A percentile compares a stretch with the other conserved stretches of the same genome.
These are phyloP conservation scores for Standfussiana lucernea DNA, from an alignment of 2,888 invertebrate genomes.

Conservation along the genomic window DNA sequence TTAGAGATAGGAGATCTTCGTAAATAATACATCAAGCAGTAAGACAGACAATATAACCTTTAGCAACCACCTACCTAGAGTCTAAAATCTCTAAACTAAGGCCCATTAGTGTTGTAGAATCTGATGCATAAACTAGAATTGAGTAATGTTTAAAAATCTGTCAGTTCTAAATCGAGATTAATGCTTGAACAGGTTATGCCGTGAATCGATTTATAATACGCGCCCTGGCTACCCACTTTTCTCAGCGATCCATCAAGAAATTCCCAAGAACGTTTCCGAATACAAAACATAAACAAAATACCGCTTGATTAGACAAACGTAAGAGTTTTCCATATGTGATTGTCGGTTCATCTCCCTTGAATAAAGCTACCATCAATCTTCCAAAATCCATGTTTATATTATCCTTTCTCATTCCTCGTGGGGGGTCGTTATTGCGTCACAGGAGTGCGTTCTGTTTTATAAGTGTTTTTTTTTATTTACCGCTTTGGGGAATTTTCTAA, in stretches of 20 bases:
- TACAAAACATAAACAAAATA: constrained; percentile 38
- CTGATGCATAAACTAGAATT: neutral
- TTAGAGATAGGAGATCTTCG: neutral
- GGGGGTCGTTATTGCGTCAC: constrained; percentile 53
- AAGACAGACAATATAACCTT: neutral
- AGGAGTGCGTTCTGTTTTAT: constrained; percentile 21
- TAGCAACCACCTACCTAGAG: neutral
- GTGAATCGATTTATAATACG: neutral
- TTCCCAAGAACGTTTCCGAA: constrained; percentile 10
- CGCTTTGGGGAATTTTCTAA: neutral
- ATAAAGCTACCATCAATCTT: constrained; percentile 73
- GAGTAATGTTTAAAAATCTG: neutral
- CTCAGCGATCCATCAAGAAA: constrained; percentile 22
- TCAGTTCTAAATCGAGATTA: neutral
- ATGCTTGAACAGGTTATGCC: neutral
- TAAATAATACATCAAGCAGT: neutral
- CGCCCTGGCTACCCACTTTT: neutral
- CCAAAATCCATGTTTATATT: constrained; percentile 69
- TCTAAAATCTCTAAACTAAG: neutral
- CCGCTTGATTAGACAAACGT: constrained; percentile 56
- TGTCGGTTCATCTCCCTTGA: constrained; percentile 67
- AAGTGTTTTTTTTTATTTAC: constrained; percentile 14
- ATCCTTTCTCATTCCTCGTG: constrained; percentile 66
- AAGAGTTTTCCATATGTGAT: constrained; percentile 65
- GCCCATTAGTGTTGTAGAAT: neutral